phyloP scores from a whole-genome alignment of 2,888 invertebrate species.

The Cryptocheilus praepositus region DNA sequence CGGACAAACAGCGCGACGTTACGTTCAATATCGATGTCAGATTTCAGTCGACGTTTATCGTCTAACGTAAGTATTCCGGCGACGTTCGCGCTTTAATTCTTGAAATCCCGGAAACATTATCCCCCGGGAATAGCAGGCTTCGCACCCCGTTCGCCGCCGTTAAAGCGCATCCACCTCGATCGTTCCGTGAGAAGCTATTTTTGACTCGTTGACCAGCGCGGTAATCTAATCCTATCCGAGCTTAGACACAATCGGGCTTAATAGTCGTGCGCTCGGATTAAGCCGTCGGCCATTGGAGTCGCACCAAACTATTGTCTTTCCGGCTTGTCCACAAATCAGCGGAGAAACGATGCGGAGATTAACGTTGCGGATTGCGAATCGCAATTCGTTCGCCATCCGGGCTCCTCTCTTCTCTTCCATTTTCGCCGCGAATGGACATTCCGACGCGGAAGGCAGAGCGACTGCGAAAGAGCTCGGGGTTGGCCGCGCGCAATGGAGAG shows the following conservation, averaged over 20 bases:
- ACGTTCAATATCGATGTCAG: too few species aligned
- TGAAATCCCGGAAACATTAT: too few species aligned
- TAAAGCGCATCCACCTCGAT: too few species aligned
- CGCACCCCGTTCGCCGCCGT: too few species aligned
- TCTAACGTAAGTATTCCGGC: too few species aligned
- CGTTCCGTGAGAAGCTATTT: too few species aligned
- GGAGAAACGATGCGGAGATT: conserved; percentile 30
- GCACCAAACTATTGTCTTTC: conserved; percentile 26
- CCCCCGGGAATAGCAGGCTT: too few species aligned
- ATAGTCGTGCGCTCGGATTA: conserved; percentile 8
- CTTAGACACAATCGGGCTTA: conserved; percentile 8
- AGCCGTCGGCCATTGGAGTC: conserved; percentile 16
- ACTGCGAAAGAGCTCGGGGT: conserved; percentile 10
- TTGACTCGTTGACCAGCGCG: too few species aligned
- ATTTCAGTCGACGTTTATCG: too few species aligned
- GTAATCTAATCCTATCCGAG: conserved; percentile 1
- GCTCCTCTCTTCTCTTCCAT: conserved; percentile 22
- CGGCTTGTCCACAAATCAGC: conserved; percentile 27
- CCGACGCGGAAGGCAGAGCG: conserved; percentile 32
- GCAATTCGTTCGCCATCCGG: conserved; percentile 29
- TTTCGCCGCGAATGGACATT: conserved; percentile 25
- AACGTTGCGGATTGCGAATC: conserved; percentile 26
- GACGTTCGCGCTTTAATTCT: too few species aligned
- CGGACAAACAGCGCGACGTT: too few species aligned
- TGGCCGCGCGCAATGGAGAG: background rate